Evolutionary conservation across 2,888 invertebrate species (phyloP).

Genomic region (Troilus luridus): DNA sequence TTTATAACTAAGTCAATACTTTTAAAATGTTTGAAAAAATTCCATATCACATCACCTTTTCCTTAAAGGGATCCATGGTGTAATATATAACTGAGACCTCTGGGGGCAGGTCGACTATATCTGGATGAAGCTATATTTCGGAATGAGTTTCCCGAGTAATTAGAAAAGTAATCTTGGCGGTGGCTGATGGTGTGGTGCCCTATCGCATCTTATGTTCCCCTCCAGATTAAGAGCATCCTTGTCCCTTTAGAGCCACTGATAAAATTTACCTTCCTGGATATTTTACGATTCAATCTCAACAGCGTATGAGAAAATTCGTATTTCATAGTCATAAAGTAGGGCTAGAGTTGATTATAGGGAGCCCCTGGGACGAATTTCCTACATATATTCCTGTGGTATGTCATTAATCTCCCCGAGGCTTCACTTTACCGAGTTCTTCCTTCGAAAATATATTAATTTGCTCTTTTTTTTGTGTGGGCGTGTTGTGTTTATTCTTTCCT

Average conservation of each 20-base stretch:
- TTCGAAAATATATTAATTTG: background rate
- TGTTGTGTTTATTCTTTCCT: no score
- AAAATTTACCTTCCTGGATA: background rate
- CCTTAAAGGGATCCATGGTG: background rate
- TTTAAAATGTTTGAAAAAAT: background rate
- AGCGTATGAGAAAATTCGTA: conserved; percentile 8
- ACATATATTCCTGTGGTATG: background rate
- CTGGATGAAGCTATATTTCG: background rate
- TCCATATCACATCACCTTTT: background rate
- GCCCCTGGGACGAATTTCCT: background rate
- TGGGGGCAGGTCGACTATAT: background rate
- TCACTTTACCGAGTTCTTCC: background rate
- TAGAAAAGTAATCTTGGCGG: conserved; percentile 29
- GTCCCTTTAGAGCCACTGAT: conserved; percentile 17
- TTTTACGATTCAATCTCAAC: conserved; percentile 37
- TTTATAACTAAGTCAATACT: background rate
- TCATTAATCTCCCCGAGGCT: background rate
- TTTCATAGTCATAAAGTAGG: conserved; percentile 8
- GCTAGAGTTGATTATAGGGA: background rate
- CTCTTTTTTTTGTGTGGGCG: no score
- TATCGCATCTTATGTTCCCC: conserved; percentile 40
- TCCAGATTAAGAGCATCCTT: conserved; percentile 28
- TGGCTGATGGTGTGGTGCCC: conserved; percentile 7
- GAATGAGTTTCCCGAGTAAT: conserved; percentile 32
- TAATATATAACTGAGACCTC: background rate